Percentiles rank a stretch among this genome's conserved stretches.
Conservation (phyloP, 2,797 vertebrate genomes). For the Podarcis siculus region DNA sequence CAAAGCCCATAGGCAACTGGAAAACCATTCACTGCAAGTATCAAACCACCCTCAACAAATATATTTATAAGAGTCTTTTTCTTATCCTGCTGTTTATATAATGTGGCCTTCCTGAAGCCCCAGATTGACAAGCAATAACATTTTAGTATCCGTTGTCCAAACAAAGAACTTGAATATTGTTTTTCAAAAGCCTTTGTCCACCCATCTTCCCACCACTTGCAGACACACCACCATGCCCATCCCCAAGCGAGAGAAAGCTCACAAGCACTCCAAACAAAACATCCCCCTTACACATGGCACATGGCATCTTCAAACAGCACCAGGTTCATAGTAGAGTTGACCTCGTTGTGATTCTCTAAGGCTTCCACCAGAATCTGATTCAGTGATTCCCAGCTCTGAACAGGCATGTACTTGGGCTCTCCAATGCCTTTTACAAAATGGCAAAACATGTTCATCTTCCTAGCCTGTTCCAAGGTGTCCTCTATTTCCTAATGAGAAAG, state of each 20-base stretch:
- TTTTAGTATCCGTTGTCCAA: background rate
- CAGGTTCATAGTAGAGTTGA: slow-evolving; percentile 89
- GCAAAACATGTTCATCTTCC: slow-evolving; percentile 87
- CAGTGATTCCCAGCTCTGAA: slow-evolving; percentile 86
- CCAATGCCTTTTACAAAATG: slow-evolving; percentile 88
- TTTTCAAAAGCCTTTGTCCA: background rate
- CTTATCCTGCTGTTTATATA: background rate
- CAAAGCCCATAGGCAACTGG: background rate
- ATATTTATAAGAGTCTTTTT: background rate
- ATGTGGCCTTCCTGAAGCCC: background rate
- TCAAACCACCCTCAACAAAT: background rate
- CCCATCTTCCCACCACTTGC: background rate
- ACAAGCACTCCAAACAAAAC: background rate
- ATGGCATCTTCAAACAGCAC: slow-evolving; percentile 96
- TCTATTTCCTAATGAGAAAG: slow-evolving; percentile 79
- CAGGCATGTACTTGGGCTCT: slow-evolving; percentile 87
- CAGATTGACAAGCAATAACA: background rate
- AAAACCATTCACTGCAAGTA: background rate
- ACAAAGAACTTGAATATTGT: background rate
- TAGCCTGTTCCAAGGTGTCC: slow-evolving; percentile 79
- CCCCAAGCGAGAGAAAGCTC: background rate
- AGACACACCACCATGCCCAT: background rate
- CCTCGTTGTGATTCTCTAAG: slow-evolving; percentile 90
- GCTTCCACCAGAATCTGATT: slow-evolving; percentile 86
- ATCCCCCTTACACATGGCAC: slow-evolving; percentile 87